phyloP scores from a whole-genome alignment of 2,888 invertebrate species.

The Eupithecia abbreviata region DNA sequence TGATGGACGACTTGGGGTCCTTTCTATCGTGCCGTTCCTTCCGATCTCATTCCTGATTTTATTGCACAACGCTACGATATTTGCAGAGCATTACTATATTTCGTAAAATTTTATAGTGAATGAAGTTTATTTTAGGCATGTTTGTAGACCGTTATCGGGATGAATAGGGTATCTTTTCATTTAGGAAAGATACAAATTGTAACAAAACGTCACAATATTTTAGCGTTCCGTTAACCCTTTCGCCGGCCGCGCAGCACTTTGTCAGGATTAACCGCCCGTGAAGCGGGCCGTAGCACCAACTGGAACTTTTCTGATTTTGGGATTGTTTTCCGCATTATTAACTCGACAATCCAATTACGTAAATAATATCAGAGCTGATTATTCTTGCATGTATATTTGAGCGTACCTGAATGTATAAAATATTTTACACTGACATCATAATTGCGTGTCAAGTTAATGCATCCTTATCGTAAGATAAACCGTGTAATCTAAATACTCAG shows the following conservation, averaged over 20 bases:
- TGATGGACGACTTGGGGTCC: conserved; percentile 71
- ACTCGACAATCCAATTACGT: conserved; percentile 80
- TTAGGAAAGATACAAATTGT: conserved; percentile 41
- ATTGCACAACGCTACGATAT: conserved; percentile 67
- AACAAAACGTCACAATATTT: conserved; percentile 76
- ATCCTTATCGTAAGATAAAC: conserved; percentile 36
- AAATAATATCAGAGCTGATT: conserved; percentile 66
- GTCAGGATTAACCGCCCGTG: conserved; percentile 81
- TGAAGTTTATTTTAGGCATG: conserved; percentile 40
- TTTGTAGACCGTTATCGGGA: conserved; percentile 42
- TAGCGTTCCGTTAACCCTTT: conserved; percentile 76
- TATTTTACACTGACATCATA: conserved; percentile 29
- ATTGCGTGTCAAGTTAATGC: conserved; percentile 32
- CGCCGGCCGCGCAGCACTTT: conserved; percentile 69
- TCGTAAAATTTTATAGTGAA: conserved; percentile 47
- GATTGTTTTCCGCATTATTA: conserved; percentile 83
- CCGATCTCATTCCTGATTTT: conserved; percentile 71
- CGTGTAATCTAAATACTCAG: conserved; percentile 16
- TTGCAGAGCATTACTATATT: conserved; percentile 65
- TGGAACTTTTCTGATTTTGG: conserved; percentile 75
- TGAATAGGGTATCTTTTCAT: conserved; percentile 39
- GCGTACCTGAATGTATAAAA: conserved; percentile 32
- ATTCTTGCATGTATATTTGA: conserved; percentile 32
- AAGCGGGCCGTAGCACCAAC: conserved; percentile 63
- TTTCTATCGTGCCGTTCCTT: conserved; percentile 66